phyloP scores from a whole-genome alignment of 2,113 vertebrate genomes.

The Sinocyclocheilus maitianheensis region DNA sequence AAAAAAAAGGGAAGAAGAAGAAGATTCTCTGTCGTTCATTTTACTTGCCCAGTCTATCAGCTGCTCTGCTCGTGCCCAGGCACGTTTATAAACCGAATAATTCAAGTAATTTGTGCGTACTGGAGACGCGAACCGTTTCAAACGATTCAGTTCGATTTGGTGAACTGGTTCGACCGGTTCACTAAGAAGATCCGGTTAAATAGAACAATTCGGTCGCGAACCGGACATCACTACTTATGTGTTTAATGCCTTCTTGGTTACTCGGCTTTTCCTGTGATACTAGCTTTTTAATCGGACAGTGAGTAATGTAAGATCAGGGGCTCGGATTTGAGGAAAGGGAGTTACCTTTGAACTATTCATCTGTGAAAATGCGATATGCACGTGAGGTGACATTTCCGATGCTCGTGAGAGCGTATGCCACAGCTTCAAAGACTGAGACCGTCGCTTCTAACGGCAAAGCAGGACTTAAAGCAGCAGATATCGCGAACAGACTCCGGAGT shows the following conservation, averaged over 20 bases:
- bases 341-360: background rate
- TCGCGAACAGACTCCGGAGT: slow-evolving; percentile 67
- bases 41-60: too few species aligned
- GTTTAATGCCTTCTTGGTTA: background rate
- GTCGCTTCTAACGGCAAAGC: slow-evolving; percentile 31
- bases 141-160: too few species aligned
- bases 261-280: background rate
- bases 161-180: too few species aligned
- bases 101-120: too few species aligned
- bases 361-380: slow-evolving; percentile 16
- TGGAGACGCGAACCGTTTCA: too few species aligned
- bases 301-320: background rate
- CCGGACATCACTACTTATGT: background rate
- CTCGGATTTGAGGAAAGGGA: background rate
- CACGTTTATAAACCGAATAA: too few species aligned
- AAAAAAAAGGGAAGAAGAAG: too few species aligned
- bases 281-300: background rate
- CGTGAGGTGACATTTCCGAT: background rate
- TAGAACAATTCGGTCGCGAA: too few species aligned
- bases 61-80: too few species aligned
- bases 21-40: too few species aligned
- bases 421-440: slow-evolving; percentile 6
- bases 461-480: slow-evolving; percentile 66
- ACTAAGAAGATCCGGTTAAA: too few species aligned
- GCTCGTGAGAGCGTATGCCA: slow-evolving; percentile 26